A percentile compares a stretch with the other conserved stretches of the same genome.
Evolutionary conservation across 2,113 vertebrate genomes (phyloP).

Genomic region (Ursus arctos): DNA sequence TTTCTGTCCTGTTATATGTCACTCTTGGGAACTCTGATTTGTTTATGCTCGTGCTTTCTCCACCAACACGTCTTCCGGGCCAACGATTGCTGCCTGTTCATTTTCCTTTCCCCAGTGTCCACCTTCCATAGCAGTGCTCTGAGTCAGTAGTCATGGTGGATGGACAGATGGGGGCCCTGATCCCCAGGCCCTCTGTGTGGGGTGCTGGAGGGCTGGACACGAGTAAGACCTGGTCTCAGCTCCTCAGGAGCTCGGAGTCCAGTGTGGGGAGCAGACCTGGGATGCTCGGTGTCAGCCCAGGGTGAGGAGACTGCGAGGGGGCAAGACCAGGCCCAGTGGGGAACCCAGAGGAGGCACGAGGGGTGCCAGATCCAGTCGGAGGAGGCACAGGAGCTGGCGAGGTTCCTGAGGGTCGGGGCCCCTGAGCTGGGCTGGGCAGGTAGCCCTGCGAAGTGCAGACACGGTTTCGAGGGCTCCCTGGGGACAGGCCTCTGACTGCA

Average conservation of each 20-base stretch:
- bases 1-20: background rate
- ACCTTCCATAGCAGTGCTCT: background rate
- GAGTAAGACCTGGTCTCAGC: background rate
- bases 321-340: background rate
- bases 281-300: background rate
- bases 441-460: fast-evolving
- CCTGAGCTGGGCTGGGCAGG: background rate
- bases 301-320: background rate
- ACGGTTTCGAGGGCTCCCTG: fast-evolving
- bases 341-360: background rate
- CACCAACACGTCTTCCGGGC: fast-evolving
- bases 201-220: background rate
- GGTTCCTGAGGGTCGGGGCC: background rate
- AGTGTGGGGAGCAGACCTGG: background rate
- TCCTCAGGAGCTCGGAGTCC: background rate
- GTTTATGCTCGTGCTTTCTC: background rate
- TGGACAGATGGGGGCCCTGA: background rate
- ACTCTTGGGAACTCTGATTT: fast-evolving
- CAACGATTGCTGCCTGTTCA: fast-evolving
- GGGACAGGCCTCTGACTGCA: background rate
- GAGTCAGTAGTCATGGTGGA: fast-evolving
- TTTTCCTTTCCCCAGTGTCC: fast-evolving
- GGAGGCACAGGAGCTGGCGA: background rate
- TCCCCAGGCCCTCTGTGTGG: background rate
- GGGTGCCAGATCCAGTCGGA: background rate